Base-by-base conservation (phyloP, 2,797 vertebrate species). In the Bradypus variegatus region DNA sequence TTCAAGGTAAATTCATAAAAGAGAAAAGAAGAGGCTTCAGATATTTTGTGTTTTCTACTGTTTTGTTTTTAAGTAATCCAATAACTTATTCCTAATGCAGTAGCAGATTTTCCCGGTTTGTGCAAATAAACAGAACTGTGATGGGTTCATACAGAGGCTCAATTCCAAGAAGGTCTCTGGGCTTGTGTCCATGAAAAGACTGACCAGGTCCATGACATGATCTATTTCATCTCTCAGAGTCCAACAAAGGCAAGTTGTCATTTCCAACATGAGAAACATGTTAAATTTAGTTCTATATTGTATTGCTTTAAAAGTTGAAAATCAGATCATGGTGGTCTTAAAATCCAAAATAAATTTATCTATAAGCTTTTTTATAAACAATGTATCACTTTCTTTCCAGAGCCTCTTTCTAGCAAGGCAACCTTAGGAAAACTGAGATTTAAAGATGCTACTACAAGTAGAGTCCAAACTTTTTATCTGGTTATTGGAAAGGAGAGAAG, bases 311-410 rank as follows among this genome's bases (percentile, higher is more conserved):
- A 80, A 78, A 29, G 76, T 1, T 88, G 58, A 45, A 77, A 94
- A 92, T 73, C 64, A 73, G 65, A 92, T 70, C 78, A 78, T 6
- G 14, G 70, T 3, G 16, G 70, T 65, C 53, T 76, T 80, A 89
- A 88, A 83, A 91, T 81, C 14, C 53, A 89, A 87, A 94, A 88
- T 41, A 79, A 84, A 87, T 76, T 86, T 50, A 88, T 67, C 29
- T 38, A 72, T 85, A 41, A 11, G 27, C 25, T 90, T 84, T 89
- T 84, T 90, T 65, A 80, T 27, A 92, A 89, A 60, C 2, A 77
- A 78, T 23, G 33, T 19, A 36, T 72, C n/a, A 16, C 8, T 76
- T 86, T 45, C 72, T 23, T 31, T 33, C 36, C n/a, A 41, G 41
- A 78, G 33, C 25, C 65, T 86, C 69, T 75, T 55, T 87, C 75